Conservation (phyloP, 2,113 vertebrate species). For the Shinisaurus crocodilurus region DNA sequence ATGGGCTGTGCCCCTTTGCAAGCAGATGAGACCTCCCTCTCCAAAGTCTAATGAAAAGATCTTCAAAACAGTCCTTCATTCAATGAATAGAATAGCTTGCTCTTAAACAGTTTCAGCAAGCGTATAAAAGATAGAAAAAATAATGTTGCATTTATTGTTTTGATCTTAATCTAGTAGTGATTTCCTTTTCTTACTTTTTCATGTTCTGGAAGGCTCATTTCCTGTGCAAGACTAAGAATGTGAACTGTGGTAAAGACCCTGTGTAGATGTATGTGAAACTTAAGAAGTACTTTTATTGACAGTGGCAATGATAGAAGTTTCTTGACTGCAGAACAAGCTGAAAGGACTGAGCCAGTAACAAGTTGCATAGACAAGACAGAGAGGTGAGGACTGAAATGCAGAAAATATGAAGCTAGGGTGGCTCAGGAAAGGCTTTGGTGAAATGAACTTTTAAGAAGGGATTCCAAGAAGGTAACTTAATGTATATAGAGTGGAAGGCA, state of each 20-base stretch:
- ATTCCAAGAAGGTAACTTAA: not conserved
- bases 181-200: not conserved
- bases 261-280: too few relatives aligned
- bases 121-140: not conserved
- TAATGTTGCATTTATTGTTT: not conserved
- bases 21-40: constrained; percentile 37
- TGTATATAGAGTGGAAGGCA: not conserved
- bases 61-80: not conserved
- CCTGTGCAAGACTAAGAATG: not conserved
- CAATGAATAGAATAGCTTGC: not conserved
- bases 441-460: not conserved
- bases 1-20: not conserved
- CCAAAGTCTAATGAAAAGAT: not conserved
- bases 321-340: not conserved
- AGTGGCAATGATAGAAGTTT: not conserved
- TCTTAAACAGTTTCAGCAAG: not conserved
- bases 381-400: not conserved
- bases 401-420: not conserved
- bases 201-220: not conserved
- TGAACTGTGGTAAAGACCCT: not conserved
- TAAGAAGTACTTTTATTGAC: not conserved
- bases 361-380: not conserved
- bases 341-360: not conserved
- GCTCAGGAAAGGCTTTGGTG: not conserved
- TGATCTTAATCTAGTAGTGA: not conserved